Conservation (phyloP, 2,888 invertebrate species). For the Stenoptilia bipunctidactyla region DNA sequence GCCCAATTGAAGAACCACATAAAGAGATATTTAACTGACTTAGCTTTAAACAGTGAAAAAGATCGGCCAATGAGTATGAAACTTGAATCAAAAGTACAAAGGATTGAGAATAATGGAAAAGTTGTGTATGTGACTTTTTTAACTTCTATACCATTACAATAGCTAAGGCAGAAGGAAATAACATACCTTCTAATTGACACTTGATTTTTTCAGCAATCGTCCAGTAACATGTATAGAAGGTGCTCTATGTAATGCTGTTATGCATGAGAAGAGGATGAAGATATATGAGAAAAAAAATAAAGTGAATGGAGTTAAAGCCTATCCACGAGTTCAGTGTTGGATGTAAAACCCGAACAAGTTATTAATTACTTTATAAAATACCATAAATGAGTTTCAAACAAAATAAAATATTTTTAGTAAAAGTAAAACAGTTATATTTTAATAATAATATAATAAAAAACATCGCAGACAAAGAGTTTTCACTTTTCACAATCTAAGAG, state of each 20-base stretch:
- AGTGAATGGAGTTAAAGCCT: conserved; percentile 32
- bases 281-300: conserved; percentile 32
- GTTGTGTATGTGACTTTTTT: background rate
- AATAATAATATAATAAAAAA: no score
- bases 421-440: no score
- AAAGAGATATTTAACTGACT: conserved; percentile 71
- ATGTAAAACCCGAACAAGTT: no score
- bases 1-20: conserved; percentile 71
- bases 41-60: conserved; percentile 59
- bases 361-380: no score
- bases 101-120: conserved; percentile 19
- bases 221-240: conserved; percentile 73
- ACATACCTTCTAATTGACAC: background rate
- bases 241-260: conserved; percentile 67
- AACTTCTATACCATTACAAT: background rate
- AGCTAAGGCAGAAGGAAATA: background rate
- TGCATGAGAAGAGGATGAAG: conserved; percentile 56
- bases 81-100: conserved; percentile 27
- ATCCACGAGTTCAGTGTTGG: conserved; percentile 50
- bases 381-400: no score
- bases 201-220: conserved; percentile 20
- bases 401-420: background rate
- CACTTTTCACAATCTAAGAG: conserved; percentile 1
- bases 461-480: no score
- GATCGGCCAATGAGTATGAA: conserved; percentile 42